Evolutionary conservation across 2,113 vertebrate genomes (phyloP), one percentile per base, ranked within the genome.

Genomic region (Diadophis punctatus): DNA sequence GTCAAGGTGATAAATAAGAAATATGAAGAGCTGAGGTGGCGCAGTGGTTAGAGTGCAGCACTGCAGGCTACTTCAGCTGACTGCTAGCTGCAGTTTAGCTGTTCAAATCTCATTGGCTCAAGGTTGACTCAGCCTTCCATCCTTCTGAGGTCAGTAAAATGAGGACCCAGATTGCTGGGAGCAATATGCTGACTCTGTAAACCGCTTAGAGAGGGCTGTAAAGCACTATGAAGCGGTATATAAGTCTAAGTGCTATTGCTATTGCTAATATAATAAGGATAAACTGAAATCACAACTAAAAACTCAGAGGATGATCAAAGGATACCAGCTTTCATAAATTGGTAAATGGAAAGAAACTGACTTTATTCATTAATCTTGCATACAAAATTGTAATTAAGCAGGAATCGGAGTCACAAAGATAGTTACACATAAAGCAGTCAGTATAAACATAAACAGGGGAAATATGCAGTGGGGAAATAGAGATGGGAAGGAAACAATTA

Each of bases 371-470:
- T 43, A 92, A 4, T 91, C 91, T 93, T 89, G 39, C 0, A 0
- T 55, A 86, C 12, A 68, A 90, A 90, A 8, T 49, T 56, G 30
- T 55, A 94, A 96, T 0, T 84, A 2, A 93, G 95, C 90, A 68
- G 74, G 89, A 95, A 93, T 22, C 6, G 90, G n/a, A 74, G 3
- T 91, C 90, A 46, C 16, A 86, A 30, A 68, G 86, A 90, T 93
- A 93, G 14, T 58, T 10, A 0, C 34, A 3, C 86, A 51, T 92
- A 93, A 93, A 91, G 90, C 48, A 85, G 87, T 2, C 0, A 56
- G 25, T 0, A 25, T 68, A 93, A 84, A 90, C 12, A n/a, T 27
- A 93, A 46, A 11, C 0, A 1, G 89, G 3, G 30, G 30, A 0
- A 89, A 12, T 14, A 39, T 92, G 39, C 85, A 90, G 89, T 68